phyloP scores from a whole-genome alignment of 2,888 invertebrate genomes.

The Leucoma salicis region DNA sequence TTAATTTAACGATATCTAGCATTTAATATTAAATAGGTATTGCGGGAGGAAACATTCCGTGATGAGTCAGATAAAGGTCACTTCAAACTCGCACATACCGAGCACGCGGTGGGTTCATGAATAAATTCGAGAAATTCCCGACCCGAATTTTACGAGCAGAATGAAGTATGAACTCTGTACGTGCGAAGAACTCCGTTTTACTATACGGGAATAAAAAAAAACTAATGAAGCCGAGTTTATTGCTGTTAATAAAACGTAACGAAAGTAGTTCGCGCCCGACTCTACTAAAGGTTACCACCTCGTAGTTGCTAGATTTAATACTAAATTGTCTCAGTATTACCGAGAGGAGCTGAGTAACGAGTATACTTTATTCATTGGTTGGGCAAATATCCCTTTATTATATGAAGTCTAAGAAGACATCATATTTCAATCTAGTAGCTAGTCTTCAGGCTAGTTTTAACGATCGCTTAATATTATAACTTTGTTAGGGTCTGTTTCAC shows the following conservation, averaged over 20 bases:
- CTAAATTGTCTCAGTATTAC: conserved; percentile 26
- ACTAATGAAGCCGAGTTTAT: conserved; percentile 63
- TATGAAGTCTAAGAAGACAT: conserved; percentile 25
- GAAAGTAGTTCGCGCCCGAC: conserved; percentile 43
- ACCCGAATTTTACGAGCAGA: conserved; percentile 58
- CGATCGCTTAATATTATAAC: too few relatives aligned
- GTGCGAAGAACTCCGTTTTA: conserved; percentile 55
- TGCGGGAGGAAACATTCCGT: conserved; percentile 15
- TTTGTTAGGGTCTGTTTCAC: too few relatives aligned
- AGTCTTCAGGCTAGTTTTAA: too few relatives aligned
- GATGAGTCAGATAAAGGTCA: conserved; percentile 31
- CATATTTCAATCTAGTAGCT: conserved; percentile 22
- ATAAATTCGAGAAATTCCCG: conserved; percentile 61
- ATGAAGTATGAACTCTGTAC: conserved; percentile 63
- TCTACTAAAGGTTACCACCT: conserved; percentile 42
- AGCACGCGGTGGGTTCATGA: conserved; percentile 44
- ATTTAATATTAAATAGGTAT: neutral
- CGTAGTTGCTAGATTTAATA: conserved; percentile 41
- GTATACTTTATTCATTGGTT: conserved; percentile 23
- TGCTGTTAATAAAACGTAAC: conserved; percentile 60
- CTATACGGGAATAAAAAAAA: conserved; percentile 62
- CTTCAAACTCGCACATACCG: conserved; percentile 28
- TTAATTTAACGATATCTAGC: too few relatives aligned
- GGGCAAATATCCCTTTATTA: conserved; percentile 29
- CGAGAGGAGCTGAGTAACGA: conserved; percentile 19